Percentiles rank a stretch among this genome's conserved stretches.
Conservation (phyloP, 2,888 invertebrate genomes). For the Strigamia transsilvanica region DNA sequence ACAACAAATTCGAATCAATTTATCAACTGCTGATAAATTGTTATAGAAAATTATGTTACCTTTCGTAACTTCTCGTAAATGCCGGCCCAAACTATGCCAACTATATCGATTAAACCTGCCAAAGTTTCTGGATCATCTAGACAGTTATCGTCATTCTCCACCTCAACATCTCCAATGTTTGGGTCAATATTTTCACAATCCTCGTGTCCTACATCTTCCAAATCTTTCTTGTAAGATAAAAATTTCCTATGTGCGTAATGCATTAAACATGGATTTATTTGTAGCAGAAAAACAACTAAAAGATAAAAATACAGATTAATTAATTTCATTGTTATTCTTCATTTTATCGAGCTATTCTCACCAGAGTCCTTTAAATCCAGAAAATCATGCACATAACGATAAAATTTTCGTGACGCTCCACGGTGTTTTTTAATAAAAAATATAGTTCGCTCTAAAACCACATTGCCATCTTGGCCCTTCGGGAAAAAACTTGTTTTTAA, state of each 20-base stretch:
- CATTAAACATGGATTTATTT: not conserved
- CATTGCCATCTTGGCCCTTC: not conserved
- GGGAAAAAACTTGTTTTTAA: slow-evolving; percentile 25
- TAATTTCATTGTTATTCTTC: not conserved
- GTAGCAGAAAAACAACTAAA: not conserved
- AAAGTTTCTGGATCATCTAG: slow-evolving; percentile 37
- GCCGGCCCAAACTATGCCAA: slow-evolving; percentile 35
- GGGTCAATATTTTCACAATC: slow-evolving; percentile 6
- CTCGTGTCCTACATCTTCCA: not conserved
- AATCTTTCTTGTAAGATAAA: not conserved
- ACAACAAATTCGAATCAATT: not conserved
- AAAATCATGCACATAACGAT: not conserved
- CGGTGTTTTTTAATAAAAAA: slow-evolving; percentile 9
- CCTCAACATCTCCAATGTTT: not conserved
- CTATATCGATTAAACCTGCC: slow-evolving; percentile 10
- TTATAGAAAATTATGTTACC: not conserved
- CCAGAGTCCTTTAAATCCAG: slow-evolving; percentile 10
- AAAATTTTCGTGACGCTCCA: not conserved
- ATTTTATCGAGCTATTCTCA: not conserved
- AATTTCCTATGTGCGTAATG: not conserved
- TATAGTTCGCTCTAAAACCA: not conserved
- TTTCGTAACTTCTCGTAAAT: slow-evolving; percentile 1
- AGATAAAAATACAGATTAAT: not conserved
- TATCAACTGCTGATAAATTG: not conserved
- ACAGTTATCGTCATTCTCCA: not conserved